These are phyloP conservation scores for Lindbergichthys nudifrons DNA, from an alignment of 2,797 vertebrate species.

Conservation along the genomic window DNA sequence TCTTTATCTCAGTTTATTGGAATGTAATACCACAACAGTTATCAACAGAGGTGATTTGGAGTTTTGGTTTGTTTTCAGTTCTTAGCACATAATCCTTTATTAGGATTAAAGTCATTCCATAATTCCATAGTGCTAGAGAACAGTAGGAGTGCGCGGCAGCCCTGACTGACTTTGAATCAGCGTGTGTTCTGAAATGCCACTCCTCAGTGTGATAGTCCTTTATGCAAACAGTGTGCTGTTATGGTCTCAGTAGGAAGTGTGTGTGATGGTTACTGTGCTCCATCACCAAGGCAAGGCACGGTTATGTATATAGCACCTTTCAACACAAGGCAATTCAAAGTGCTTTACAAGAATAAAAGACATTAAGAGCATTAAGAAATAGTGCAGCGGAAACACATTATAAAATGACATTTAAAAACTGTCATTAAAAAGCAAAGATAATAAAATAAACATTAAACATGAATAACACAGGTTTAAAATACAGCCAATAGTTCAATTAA, in stretches of 20 bases:
- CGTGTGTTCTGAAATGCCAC: neutral
- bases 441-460: too few relatives aligned
- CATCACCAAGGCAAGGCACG: neutral
- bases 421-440: too few relatives aligned
- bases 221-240: conserved; percentile 11
- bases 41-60: neutral
- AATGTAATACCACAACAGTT: neutral
- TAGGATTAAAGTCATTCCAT: neutral
- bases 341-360: too few relatives aligned
- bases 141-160: neutral
- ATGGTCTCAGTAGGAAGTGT: conserved; percentile 10
- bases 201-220: conserved; percentile 12
- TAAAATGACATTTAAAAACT: too few relatives aligned
- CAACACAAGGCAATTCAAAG: too few relatives aligned
- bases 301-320: too few relatives aligned
- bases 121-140: neutral
- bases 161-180: conserved; percentile 24
- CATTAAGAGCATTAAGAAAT: too few relatives aligned
- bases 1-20: conserved; percentile 18
- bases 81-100: neutral
- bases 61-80: conserved; percentile 2
- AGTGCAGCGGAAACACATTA: too few relatives aligned
- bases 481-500: too few relatives aligned
- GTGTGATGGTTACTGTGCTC: conserved; percentile 4
- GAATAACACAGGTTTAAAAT: too few relatives aligned